Evolutionary conservation across 2,888 invertebrate genomes (phyloP), one percentile per base, ranked within the genome.

Genomic region (Pristionchus entomophagus): DNA sequence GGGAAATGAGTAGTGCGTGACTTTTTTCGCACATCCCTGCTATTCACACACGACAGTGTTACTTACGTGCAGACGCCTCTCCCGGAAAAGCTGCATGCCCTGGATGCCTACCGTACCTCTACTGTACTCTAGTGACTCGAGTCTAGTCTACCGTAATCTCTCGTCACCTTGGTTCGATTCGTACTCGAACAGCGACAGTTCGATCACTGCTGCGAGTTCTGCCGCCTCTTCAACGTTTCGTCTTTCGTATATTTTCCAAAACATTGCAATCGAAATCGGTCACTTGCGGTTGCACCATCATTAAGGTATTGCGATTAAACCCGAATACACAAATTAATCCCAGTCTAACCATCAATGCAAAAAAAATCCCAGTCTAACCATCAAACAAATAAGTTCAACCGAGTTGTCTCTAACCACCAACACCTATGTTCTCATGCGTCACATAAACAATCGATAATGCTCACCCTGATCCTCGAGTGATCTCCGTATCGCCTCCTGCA

Each of bases 391-490:
- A 62, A 14, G 26, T 62, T 62, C 19, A 26, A 62, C 1, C 14
- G 35, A 69, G 5, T 32, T 32, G 26, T 12, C 19, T n/a, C n/a
- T n/a, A n/a, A n/a, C n/a, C n/a, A n/a, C n/a, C n/a, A n/a, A n/a
- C n/a, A n/a, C n/a, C n/a, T n/a, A n/a, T n/a, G n/a, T n/a, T n/a
- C n/a, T n/a, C n/a, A n/a, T n/a, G n/a, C n/a, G n/a, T n/a, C n/a
- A n/a, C n/a, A n/a, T n/a, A n/a, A 69, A 10, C n/a, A 69, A 22
- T 65, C 12, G 41, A 77, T 41, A 6, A 19, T 22, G 29, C 59
- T 17, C 17, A 82, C 82, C 59, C 19, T 59, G 82, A 26, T 82
- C 82, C 8, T 26, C 38, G 38, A 82, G 59, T 8, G 82, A 82
- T 19, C 59, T 59, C 59, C 59, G 56, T 0, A 82, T 56, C 14